Percentiles rank a stretch among this genome's conserved stretches.
These are phyloP conservation scores for Madoqua kirkii DNA, from an alignment of 2,113 vertebrate species.

Conservation along the genomic window DNA sequence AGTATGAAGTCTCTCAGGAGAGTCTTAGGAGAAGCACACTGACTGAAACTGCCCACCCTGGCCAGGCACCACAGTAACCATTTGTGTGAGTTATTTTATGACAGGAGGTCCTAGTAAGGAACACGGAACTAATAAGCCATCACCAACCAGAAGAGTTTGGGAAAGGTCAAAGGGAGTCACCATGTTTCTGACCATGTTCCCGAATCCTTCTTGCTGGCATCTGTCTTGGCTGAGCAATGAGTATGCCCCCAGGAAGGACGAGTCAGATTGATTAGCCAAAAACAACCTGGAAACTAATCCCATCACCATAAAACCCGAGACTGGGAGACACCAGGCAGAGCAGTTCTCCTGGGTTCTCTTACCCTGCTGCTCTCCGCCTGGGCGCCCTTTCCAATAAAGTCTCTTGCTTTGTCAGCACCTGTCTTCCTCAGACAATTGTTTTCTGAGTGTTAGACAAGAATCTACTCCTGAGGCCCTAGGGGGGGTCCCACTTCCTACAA, in stretches of 20 bases:
- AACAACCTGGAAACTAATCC: neutral
- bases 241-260: neutral
- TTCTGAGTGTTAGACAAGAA: neutral
- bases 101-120: neutral
- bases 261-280: neutral
- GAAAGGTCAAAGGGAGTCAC: neutral
- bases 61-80: neutral
- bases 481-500: neutral
- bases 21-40: neutral
- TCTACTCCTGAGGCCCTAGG: neutral
- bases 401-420: neutral
- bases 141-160: neutral
- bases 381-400: neutral
- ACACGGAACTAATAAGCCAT: neutral
- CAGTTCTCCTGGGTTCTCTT: neutral
- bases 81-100: neutral
- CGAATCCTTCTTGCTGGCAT: neutral
- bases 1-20: neutral
- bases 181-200: neutral
- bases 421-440: neutral
- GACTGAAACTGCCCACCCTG: neutral
- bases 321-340: neutral
- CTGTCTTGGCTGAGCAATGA: neutral
- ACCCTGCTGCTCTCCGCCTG: neutral
- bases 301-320: neutral